phyloP scores from a whole-genome alignment of 2,888 invertebrate species.

The Ypsolopha scabrella region DNA sequence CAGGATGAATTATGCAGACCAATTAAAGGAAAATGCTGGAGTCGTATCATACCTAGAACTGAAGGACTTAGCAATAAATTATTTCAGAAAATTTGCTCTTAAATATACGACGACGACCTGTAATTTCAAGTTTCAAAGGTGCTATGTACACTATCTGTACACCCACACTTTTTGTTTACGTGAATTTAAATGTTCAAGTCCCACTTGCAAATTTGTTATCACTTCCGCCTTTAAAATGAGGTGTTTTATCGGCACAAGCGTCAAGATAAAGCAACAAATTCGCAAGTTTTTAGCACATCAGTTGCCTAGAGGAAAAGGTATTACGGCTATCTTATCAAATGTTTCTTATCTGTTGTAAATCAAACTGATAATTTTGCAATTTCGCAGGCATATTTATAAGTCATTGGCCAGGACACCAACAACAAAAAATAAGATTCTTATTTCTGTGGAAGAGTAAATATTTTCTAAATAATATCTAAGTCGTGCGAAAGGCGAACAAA shows the following conservation, averaged over 20 bases:
- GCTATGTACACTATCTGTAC: too few relatives aligned
- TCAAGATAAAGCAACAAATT: not conserved
- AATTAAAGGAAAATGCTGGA: too few relatives aligned
- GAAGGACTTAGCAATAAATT: too few relatives aligned
- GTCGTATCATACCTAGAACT: too few relatives aligned
- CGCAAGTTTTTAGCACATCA: not conserved
- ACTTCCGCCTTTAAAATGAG: slow-evolving; percentile 5
- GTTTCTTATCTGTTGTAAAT: not conserved
- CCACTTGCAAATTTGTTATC: not conserved
- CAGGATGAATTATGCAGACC: too few relatives aligned
- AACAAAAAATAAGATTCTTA: not conserved
- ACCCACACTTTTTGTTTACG: not conserved
- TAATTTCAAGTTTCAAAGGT: too few relatives aligned
- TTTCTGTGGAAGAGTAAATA: not conserved
- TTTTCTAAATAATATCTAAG: not conserved
- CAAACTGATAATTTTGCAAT: not conserved
- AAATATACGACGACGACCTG: too few relatives aligned
- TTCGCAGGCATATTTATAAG: not conserved
- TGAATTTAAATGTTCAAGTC: not conserved
- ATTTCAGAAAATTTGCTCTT: too few relatives aligned
- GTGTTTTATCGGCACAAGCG: slow-evolving; percentile 4
- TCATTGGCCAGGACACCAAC: not conserved
- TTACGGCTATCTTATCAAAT: not conserved
- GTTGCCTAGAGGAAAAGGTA: not conserved
- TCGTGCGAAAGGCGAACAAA: not conserved